These are phyloP conservation scores for Chaenocephalus aceratus DNA, from an alignment of 2,113 vertebrate genomes.

Conservation along the genomic window DNA sequence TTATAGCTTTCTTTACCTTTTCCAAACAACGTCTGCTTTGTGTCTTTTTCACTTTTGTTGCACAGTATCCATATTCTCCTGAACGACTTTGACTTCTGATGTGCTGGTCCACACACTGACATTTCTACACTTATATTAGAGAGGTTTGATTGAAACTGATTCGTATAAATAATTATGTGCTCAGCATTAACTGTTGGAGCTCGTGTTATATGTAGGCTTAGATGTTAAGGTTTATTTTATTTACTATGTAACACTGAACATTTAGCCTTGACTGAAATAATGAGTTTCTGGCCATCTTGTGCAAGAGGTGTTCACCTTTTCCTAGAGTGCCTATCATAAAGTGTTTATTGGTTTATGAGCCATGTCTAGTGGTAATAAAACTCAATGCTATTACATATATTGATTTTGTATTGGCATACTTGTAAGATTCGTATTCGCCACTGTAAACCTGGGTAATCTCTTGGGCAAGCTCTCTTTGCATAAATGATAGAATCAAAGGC, in stretches of 20 bases:
- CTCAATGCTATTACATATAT: not conserved
- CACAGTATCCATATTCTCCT: too few species aligned
- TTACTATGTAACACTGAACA: slow-evolving; percentile 10
- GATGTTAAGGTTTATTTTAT: slow-evolving; percentile 20
- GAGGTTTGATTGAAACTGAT: too few species aligned
- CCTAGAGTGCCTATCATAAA: not conserved
- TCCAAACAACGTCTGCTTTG: too few species aligned
- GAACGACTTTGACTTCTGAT: too few species aligned
- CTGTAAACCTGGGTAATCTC: not conserved
- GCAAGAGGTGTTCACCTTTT: not conserved
- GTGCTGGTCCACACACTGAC: too few species aligned
- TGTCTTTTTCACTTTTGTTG: too few species aligned
- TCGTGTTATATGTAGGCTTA: not conserved
- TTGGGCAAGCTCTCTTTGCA: not conserved
- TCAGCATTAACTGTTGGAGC: too few species aligned
- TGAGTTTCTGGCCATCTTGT: not conserved
- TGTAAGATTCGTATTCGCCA: not conserved
- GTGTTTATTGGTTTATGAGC: not conserved
- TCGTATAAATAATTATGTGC: too few species aligned
- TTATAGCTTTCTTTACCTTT: too few species aligned
- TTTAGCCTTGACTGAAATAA: slow-evolving; percentile 27
- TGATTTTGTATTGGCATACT: not conserved
- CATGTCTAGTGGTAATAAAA: not conserved
- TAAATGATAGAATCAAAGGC: not conserved
- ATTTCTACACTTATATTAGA: too few species aligned